These are phyloP conservation scores for Sphaerophoria taeniata DNA, from an alignment of 2,888 invertebrate genomes.

Conservation along the genomic window DNA sequence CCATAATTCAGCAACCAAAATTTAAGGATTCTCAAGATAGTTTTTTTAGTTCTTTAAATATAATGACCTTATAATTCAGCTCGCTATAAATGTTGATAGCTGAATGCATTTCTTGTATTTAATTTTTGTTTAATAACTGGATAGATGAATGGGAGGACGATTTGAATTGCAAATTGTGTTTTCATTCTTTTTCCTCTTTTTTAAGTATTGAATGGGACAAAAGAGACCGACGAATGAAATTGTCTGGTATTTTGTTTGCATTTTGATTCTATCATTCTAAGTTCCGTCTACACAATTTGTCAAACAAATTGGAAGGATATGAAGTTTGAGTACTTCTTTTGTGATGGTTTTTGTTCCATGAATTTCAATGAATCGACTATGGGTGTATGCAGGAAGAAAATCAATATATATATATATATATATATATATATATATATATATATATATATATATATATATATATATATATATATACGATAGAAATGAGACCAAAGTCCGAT, in stretches of 20 bases:
- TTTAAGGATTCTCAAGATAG: slow-evolving; percentile 33
- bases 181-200: slow-evolving; percentile 11
- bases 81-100: slow-evolving; percentile 9
- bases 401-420: no score
- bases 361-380: not conserved
- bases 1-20: not conserved
- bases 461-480: no score
- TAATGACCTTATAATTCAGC: slow-evolving; percentile 22
- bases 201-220: slow-evolving; percentile 6
- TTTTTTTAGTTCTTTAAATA: slow-evolving; percentile 42
- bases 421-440: no score
- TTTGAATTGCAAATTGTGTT: slow-evolving; percentile 42
- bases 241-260: slow-evolving; percentile 5
- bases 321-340: not conserved
- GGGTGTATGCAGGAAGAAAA: not conserved
- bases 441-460: no score
- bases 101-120: slow-evolving; percentile 32
- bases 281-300: not conserved
- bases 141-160: slow-evolving; percentile 35
- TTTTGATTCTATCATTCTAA: not conserved
- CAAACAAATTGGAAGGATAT: slow-evolving; percentile 17
- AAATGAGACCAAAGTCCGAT: no score
- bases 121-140: slow-evolving; percentile 38
- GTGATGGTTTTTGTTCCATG: not conserved
- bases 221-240: slow-evolving; percentile 26